Evolutionary conservation across 2,797 vertebrate species (phyloP), one percentile per base, ranked within the genome.

Genomic region (Leptatherina wallacei): DNA sequence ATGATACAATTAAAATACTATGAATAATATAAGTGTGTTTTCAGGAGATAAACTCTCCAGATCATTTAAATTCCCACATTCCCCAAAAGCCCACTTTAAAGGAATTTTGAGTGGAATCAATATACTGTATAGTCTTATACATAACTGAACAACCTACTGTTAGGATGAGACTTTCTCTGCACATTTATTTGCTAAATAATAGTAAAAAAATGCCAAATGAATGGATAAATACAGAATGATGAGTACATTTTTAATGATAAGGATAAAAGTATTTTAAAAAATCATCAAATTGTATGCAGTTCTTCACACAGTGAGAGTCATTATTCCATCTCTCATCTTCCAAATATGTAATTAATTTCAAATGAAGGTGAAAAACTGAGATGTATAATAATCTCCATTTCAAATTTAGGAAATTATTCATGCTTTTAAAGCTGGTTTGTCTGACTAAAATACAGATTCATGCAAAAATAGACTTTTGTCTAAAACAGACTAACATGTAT

Each of bases 311-410:
- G 69, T 38, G 29, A 60, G 16, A 74, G 65, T 68, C 47, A 67
- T 77, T 74, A 75, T 67, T 74, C 62, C 65, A 49, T 32, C 51
- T 65, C 59, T 73, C 71, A 71, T 78, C 71, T 67, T 56, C 38
- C 59, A 75, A 81, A 84, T 84, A 33, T 78, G 49, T 71, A 85
- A 89, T 86, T 88, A 65, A 80, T 75, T 77, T 78, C 36, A 81
- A 78, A 85, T 83, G 38, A 84, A 75, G 22, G 8, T 61, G 61
- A 69, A 84, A 85, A 84, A 80, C 70, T 74, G 38, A 73, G 82
- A 79, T 62, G 42, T 66, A 67, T 35, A 75, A 87, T 88, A 67
- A 85, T 73, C 82, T 82, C 57, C 62, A 69, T 73, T 71, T 80
- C 55, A 58, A 75, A 88, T 87, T 83, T 13, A 74, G 32, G 69